phyloP scores from a whole-genome alignment of 2,797 vertebrate genomes.

The Pitangus sulphuratus region DNA sequence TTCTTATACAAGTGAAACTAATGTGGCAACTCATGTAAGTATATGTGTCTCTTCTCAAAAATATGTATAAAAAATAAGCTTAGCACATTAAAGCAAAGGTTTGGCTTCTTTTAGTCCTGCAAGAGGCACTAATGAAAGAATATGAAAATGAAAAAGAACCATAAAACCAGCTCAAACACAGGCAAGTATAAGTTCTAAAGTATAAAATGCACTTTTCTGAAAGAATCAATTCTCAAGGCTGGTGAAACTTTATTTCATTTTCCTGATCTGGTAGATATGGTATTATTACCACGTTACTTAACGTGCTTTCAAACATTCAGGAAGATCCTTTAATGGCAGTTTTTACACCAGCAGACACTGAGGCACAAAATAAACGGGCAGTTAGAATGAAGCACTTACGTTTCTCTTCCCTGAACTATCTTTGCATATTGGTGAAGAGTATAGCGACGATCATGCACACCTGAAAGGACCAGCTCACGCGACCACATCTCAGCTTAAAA shows the following conservation, averaged over 20 bases:
- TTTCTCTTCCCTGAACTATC: background rate
- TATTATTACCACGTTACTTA: background rate
- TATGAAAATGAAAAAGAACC: background rate
- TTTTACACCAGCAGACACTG: background rate
- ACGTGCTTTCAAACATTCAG: background rate
- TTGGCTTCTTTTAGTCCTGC: background rate
- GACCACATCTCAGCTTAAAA: background rate
- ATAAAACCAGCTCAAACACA: background rate
- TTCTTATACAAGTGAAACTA: background rate
- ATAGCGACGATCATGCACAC: background rate
- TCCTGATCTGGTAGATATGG: background rate
- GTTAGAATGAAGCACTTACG: background rate
- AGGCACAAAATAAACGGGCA: background rate
- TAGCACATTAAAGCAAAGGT: background rate
- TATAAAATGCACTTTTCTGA: background rate
- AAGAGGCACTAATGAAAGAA: background rate
- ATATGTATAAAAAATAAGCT: fast-evolving
- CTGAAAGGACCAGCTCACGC: background rate
- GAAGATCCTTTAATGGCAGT: background rate
- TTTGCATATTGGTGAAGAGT: background rate
- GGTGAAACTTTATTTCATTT: background rate
- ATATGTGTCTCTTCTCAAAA: background rate
- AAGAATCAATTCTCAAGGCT: background rate
- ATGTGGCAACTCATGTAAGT: background rate
- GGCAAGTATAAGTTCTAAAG: background rate